Evolutionary conservation across 2,113 vertebrate genomes (phyloP), one percentile per base, ranked within the genome.

Genomic region (Macheiramphus alcinus): DNA sequence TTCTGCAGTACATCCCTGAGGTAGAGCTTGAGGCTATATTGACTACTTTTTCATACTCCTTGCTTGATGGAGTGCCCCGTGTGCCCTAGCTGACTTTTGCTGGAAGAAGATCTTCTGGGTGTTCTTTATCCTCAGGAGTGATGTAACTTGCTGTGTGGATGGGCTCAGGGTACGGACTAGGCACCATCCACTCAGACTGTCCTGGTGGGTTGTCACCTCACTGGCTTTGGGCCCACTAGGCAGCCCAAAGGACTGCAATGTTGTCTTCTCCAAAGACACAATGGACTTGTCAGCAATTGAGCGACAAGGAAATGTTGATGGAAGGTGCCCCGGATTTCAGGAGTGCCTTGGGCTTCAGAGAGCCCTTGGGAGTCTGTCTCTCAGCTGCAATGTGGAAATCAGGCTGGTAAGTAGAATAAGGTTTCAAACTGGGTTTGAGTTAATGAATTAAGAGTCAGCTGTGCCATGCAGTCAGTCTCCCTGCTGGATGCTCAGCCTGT

Each of bases 231-330:
- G 11, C 26, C 79, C 13, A 14, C 7, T 6, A 34, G 21, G 18
- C 50, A 52, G 38, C 34, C 40, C 22, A 11, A 53, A 55, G 42
- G 55, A 19, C 63, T 48, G 18, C 5, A 15, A 2, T 0, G 0
- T 10, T 38, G 6, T 50, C 43, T 59, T 71, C 43, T 31, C 16
- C 52, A 65, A 9, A 73, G 40, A 16, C 20, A 13, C 18, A 13
- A 15, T 0, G 5, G 14, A 58, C 43, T 65, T 25, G 20, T 23
- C 21, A 29, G 59, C 29, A 61, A 4, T 0, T 16, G 20, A 74
- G n/a, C 1, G 5, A 7, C 25, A 48, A 47, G 18, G 13, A 67
- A 61, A 27, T 19, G 22, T 11, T 70, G 58, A 58, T 18, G 27
- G 42, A 66, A 80, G 13, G 23, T 71, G 18, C 7, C 16, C 5